Base-by-base conservation (phyloP, 2,113 vertebrate genomes). In the Antechinus flavipes region DNA sequence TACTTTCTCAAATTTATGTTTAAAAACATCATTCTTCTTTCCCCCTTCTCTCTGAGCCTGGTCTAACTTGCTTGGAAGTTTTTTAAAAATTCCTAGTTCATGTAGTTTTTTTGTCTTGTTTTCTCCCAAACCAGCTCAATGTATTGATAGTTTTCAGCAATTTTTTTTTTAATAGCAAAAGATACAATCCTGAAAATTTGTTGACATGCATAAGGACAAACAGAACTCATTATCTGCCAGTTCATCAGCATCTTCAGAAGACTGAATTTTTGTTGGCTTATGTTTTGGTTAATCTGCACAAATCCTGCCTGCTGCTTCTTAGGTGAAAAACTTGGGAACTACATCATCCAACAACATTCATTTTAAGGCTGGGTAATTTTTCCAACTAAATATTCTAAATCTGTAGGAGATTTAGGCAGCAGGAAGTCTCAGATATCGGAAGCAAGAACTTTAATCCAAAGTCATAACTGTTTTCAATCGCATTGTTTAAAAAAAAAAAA, bases 211-310 rank as follows among this genome's bases (percentile, higher is more conserved):
- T 94, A 96, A 92, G 26, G 12, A 49, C 2, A 93, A 97, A 97
- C 46, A 96, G 92, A 76, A 25, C 8, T 35, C 68, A 92, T 97
- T 97, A 35, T 97, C 92, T 97, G 90, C 92, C 95, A 98, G 96
- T n/a, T 97, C 89, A 95, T 95, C n/a, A 96, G 19, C 94, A 93
- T 95, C 93, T 94, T 97, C 92, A 68, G 90, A 96, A 93, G 54
- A 90, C 8, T 54, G 91, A 93, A 11, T 55, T 90, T 90, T 94
- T 97, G 93, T 89, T 26, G 96, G 96, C 25, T 49, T 35, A 89
- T 93, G 25, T 24, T 97, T 96, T 94, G 89, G 49, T 50, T 56
- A 93, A 95, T 94, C 54, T 94, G 30, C 53, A 56, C 89, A 94
- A 94, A 93, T 93, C 61, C 46, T 92, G 46, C 84, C 50, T 95